Conservation (phyloP, 2,113 vertebrate genomes). For the Zingel zingel region DNA sequence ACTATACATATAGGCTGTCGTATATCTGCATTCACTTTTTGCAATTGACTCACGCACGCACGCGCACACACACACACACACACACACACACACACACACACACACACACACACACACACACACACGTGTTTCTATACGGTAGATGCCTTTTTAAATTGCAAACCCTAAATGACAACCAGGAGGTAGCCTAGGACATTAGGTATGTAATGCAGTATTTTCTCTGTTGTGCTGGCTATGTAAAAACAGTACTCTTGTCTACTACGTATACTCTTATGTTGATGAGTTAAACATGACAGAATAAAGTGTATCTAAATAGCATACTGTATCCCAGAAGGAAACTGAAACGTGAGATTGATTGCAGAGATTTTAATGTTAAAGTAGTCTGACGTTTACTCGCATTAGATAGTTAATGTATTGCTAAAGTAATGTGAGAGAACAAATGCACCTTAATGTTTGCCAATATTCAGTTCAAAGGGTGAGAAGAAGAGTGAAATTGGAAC, state of each 20-base stretch:
- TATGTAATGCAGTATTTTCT: slow-evolving; percentile 52
- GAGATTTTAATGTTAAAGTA: slow-evolving; percentile 66
- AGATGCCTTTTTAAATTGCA: slow-evolving; percentile 57
- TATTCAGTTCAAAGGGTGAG: slow-evolving; percentile 41
- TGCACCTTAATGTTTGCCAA: slow-evolving; percentile 79
- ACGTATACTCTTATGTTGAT: slow-evolving; percentile 33
- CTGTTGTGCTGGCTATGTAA: slow-evolving; percentile 49
- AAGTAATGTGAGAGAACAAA: slow-evolving; percentile 60
- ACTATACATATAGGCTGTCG: slow-evolving; percentile 46
- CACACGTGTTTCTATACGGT: slow-evolving; percentile 29
- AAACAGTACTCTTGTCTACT: slow-evolving; percentile 40
- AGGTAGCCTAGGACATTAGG: slow-evolving; percentile 57
- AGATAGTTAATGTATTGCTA: slow-evolving; percentile 65
- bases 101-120: slow-evolving; percentile 7
- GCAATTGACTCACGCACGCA: slow-evolving; percentile 19
- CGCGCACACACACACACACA: slow-evolving; percentile 2
- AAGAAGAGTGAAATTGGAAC: slow-evolving; percentile 3
- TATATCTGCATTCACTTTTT: slow-evolving; percentile 39
- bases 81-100: slow-evolving; percentile 2
- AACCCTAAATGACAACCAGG: slow-evolving; percentile 48
- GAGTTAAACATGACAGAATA: slow-evolving; percentile 23
- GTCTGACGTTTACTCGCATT: slow-evolving; percentile 66
- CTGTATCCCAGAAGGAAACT: slow-evolving; percentile 33
- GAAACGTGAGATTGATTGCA: slow-evolving; percentile 42
- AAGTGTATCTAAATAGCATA: slow-evolving; percentile 27